These are phyloP conservation scores for Podotricha telesiphe DNA, from an alignment of 2,888 invertebrate genomes.

Conservation along the genomic window DNA sequence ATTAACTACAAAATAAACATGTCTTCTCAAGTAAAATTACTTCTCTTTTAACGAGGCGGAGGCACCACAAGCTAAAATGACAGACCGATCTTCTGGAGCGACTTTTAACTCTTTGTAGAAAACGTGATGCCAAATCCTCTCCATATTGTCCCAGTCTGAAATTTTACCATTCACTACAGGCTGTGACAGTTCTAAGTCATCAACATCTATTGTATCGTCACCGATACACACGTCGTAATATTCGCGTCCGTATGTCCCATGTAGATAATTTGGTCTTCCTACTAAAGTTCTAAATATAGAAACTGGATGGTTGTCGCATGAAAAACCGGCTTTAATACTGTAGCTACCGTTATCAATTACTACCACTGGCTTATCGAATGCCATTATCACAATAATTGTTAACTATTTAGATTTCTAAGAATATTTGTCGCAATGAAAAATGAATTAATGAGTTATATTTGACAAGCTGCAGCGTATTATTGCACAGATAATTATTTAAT, in stretches of 20 bases:
- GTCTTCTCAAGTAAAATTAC: slow-evolving; percentile 50
- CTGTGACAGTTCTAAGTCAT: slow-evolving; percentile 57
- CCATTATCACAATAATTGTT: slow-evolving; percentile 49
- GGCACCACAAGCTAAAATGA: slow-evolving; percentile 58
- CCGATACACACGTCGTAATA: slow-evolving; percentile 67
- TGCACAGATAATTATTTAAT: neutral
- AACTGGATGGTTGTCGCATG: slow-evolving; percentile 74
- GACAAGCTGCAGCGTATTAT: neutral
- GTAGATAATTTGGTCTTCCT: slow-evolving; percentile 63
- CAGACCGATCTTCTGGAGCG: slow-evolving; percentile 70
- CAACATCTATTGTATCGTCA: slow-evolving; percentile 56
- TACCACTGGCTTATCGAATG: slow-evolving; percentile 66
- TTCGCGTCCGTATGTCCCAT: slow-evolving; percentile 60
- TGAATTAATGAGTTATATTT: neutral
- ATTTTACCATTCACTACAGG: slow-evolving; percentile 64
- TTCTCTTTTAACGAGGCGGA: slow-evolving; percentile 61
- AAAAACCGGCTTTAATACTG: slow-evolving; percentile 69
- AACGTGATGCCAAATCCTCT: slow-evolving; percentile 70
- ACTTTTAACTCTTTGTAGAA: slow-evolving; percentile 69
- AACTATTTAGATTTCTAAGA: neutral
- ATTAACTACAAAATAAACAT: too few species aligned
- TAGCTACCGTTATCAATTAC: slow-evolving; percentile 72
- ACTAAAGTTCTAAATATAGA: slow-evolving; percentile 68
- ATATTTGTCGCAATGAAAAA: neutral
- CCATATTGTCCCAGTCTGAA: slow-evolving; percentile 74